phyloP scores from a whole-genome alignment of 37 sponge, comb jelly and placozoan species.

The Amphimedon queenslandica region DNA sequence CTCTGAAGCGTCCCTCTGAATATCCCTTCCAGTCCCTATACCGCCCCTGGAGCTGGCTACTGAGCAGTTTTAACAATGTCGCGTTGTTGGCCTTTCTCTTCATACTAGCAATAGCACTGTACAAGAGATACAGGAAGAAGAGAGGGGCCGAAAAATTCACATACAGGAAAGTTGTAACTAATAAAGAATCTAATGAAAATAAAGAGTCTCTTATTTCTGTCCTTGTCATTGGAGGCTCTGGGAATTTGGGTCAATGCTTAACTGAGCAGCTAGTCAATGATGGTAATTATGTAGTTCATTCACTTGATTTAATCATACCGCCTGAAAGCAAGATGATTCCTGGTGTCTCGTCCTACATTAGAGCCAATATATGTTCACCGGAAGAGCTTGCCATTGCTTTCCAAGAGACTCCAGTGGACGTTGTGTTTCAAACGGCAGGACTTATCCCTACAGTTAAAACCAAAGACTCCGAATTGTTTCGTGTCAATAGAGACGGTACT shows the following conservation, averaged over 20 bases:
- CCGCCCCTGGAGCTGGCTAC: constrained; percentile 76
- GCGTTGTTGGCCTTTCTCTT: constrained; percentile 28
- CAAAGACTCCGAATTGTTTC: constrained; percentile 1
- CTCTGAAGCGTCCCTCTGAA: constrained; percentile 3
- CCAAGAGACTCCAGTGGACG: constrained; percentile 10
- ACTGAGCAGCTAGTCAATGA: constrained; percentile 25
- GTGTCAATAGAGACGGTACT: constrained; percentile 30
- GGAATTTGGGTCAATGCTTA: constrained; percentile 22
- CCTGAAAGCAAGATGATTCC: constrained; percentile 17
- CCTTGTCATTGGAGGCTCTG: constrained; percentile 48
- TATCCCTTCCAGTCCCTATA: constrained; percentile 60
- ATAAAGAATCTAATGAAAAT: neutral
- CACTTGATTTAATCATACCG: constrained; percentile 42
- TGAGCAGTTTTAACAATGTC: constrained; percentile 54
- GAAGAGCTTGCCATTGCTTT: constrained; percentile 35
- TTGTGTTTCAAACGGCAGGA: constrained; percentile 49
- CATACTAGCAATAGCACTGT: constrained; percentile 2
- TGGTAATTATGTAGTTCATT: constrained; percentile 50
- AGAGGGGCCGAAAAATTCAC: neutral
- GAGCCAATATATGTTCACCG: constrained; percentile 19
- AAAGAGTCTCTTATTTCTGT: constrained; percentile 8
- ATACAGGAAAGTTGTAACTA: constrained; percentile 18
- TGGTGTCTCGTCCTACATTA: constrained; percentile 42
- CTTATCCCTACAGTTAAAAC: constrained; percentile 1
- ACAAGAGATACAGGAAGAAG: neutral